A percentile compares a stretch with the other conserved stretches of the same genome.
These are phyloP conservation scores for Pelecanus crispus DNA, from an alignment of 2,113 vertebrate species.

Conservation along the genomic window DNA sequence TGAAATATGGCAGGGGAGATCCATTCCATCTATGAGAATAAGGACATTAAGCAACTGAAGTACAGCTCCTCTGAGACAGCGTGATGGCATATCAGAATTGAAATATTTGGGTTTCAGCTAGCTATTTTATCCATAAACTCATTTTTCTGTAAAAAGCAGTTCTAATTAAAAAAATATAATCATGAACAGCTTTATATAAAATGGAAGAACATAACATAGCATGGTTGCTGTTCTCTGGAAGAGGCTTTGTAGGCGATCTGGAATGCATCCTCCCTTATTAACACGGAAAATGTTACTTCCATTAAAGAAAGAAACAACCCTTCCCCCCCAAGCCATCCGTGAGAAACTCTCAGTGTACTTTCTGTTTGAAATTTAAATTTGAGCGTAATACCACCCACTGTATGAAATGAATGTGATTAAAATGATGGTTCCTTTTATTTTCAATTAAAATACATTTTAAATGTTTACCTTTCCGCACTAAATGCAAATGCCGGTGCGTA, in stretches of 20 bases:
- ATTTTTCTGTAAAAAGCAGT: background rate
- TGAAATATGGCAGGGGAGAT: slow-evolving; percentile 11
- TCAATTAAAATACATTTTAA: slow-evolving; percentile 21
- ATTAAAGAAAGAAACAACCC: background rate
- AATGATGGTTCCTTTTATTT: slow-evolving; percentile 4
- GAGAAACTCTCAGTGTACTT: slow-evolving; percentile 28
- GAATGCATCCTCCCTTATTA: background rate
- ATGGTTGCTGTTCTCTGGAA: background rate
- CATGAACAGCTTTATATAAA: background rate
- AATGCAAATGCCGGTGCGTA: background rate
- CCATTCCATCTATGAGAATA: background rate
- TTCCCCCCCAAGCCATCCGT: background rate
- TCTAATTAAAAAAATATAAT: background rate
- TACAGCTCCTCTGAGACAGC: background rate
- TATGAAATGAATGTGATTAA: background rate
- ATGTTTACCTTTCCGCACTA: background rate
- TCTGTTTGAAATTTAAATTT: slow-evolving; percentile 54
- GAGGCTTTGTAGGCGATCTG: background rate
- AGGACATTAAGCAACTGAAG: background rate
- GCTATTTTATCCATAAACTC: background rate
- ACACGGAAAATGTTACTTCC: slow-evolving; percentile 17
- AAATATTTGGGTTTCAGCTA: background rate
- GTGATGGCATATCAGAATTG: background rate
- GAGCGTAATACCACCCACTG: slow-evolving; percentile 16
- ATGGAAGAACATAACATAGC: background rate